phyloP scores from a whole-genome alignment of 2,888 invertebrate genomes.

The Pteria penguin region DNA sequence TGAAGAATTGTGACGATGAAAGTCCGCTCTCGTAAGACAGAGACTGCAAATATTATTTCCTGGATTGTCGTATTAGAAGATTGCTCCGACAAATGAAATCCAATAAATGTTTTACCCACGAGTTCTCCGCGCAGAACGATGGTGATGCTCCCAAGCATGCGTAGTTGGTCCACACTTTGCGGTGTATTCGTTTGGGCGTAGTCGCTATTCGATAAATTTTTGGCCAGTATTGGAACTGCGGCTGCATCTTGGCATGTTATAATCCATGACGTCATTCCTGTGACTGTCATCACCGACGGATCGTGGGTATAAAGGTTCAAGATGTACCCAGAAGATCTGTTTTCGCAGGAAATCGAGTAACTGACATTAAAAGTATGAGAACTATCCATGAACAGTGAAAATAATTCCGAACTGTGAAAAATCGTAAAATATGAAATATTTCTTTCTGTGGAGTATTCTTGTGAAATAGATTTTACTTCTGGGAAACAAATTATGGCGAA shows the following conservation, averaged over 20 bases:
- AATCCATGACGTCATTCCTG: not conserved
- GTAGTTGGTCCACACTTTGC: not conserved
- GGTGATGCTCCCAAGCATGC: slow-evolving; percentile 1
- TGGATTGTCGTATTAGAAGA: not conserved
- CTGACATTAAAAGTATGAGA: not conserved
- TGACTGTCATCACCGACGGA: not conserved
- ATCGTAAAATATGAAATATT: too few relatives aligned
- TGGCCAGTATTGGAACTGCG: not conserved
- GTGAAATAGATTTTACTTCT: too few relatives aligned
- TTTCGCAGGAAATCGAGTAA: not conserved
- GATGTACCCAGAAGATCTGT: not conserved
- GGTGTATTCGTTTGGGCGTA: not conserved
- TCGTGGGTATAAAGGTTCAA: not conserved
- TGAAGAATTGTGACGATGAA: slow-evolving; percentile 73
- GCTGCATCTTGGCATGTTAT: not conserved
- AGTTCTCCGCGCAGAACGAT: slow-evolving; percentile 12
- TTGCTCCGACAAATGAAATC: not conserved
- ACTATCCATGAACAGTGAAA: not conserved
- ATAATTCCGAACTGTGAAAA: too few relatives aligned
- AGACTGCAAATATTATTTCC: not conserved
- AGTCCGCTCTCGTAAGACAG: slow-evolving; percentile 44
- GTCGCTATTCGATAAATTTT: not conserved
- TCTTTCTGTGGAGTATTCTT: too few relatives aligned
- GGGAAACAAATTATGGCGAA: too few relatives aligned
- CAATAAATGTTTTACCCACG: slow-evolving; percentile 8